Conservation (phyloP, 92 coral and sea anemone species). For the Plumapathes pennacea region DNA sequence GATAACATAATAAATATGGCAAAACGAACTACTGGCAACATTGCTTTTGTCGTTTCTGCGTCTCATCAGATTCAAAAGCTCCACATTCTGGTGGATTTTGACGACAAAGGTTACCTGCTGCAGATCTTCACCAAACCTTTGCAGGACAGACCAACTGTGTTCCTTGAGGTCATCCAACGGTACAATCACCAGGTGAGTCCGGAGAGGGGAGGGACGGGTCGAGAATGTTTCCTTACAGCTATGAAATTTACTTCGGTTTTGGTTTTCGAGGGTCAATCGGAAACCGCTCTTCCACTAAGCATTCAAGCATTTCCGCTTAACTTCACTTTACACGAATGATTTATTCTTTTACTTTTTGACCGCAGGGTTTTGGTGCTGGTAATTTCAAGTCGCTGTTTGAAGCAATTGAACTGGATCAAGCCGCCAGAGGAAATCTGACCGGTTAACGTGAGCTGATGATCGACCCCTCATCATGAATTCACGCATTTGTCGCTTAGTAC, state of each 20-base stretch:
- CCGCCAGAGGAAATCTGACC: slow-evolving; percentile 27
- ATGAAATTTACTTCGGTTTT: neutral
- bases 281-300: too few species aligned
- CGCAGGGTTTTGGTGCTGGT: slow-evolving; percentile 20
- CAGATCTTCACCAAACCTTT: slow-evolving; percentile 96
- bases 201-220: too few species aligned
- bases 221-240: too few species aligned
- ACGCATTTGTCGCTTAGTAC: too few species aligned
- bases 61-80: slow-evolving; percentile 63
- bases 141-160: slow-evolving; percentile 94
- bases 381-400: slow-evolving; percentile 26
- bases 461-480: too few species aligned
- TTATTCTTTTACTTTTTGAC: too few species aligned
- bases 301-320: too few species aligned
- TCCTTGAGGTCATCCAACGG: slow-evolving; percentile 91
- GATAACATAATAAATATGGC: too few species aligned
- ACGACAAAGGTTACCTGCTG: slow-evolving; percentile 93
- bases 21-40: neutral
- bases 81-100: slow-evolving; percentile 90
- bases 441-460: too few species aligned
- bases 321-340: too few species aligned
- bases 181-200: slow-evolving; percentile 81
- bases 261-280: neutral
- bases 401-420: slow-evolving; percentile 27
- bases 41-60: neutral